Conservation (phyloP, 2,888 invertebrate genomes). For the Cerceris ruficornis region DNA sequence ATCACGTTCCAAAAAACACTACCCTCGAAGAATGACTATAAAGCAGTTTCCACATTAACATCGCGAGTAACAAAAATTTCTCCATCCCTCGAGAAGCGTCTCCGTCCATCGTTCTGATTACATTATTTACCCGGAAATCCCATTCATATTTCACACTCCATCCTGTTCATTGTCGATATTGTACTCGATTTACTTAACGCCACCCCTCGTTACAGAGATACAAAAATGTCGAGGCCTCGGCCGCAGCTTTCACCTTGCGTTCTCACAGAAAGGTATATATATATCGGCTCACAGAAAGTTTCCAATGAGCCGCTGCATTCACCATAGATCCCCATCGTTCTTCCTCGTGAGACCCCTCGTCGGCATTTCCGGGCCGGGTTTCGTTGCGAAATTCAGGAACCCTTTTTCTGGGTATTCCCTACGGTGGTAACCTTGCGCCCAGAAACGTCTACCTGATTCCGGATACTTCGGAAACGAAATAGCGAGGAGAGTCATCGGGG, state of each 20-base stretch:
- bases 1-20: no score
- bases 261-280: constrained; percentile 7
- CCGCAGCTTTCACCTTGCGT: not conserved
- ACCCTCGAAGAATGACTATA: no score
- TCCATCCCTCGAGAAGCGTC: no score
- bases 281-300: constrained; percentile 7
- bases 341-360: constrained; percentile 18
- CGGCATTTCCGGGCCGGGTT: constrained; percentile 39
- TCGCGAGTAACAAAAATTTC: no score
- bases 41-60: no score
- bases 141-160: not conserved
- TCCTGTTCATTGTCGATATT: not conserved
- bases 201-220: not conserved
- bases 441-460: constrained; percentile 47
- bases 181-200: not conserved
- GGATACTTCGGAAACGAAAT: constrained; percentile 9
- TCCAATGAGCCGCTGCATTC: not conserved
- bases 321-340: constrained; percentile 32
- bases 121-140: no score
- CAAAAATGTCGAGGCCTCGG: not conserved
- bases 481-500: constrained; percentile 36
- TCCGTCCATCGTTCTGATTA: no score
- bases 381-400: constrained; percentile 58
- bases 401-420: constrained; percentile 56
- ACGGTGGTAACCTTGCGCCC: constrained; percentile 17